Percentiles rank a stretch among this genome's conserved stretches.
These are phyloP conservation scores for Falco peregrinus DNA, from an alignment of 2,797 vertebrate species.

Conservation along the genomic window DNA sequence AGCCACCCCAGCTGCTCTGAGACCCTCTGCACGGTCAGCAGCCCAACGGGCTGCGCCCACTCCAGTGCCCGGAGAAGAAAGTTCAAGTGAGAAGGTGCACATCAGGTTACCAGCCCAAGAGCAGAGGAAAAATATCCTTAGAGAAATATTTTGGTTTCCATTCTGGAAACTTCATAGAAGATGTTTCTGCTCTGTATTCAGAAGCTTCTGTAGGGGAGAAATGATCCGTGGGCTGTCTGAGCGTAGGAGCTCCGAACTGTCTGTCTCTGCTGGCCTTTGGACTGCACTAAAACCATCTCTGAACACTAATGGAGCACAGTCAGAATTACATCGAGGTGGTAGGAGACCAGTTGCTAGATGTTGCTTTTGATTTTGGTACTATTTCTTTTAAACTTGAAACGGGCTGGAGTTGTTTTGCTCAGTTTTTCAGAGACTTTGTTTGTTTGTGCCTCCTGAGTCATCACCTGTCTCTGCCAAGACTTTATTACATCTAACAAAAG, in stretches of 20 bases:
- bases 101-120: constrained; percentile 1
- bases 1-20: neutral
- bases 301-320: neutral
- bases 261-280: neutral
- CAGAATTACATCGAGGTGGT: neutral
- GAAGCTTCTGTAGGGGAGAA: neutral
- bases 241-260: neutral
- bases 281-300: neutral
- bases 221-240: neutral
- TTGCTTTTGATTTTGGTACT: constrained; percentile 24
- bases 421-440: neutral
- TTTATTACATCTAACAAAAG: constrained; percentile 40
- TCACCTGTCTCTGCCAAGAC: constrained; percentile 43
- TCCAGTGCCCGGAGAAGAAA: neutral
- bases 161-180: constrained; percentile 18
- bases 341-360: neutral
- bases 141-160: constrained; percentile 63
- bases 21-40: neutral
- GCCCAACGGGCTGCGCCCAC: accelerated
- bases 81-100: constrained; percentile 24
- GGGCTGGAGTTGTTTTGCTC: neutral
- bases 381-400: neutral
- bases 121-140: constrained; percentile 31
- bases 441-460: constrained; percentile 47
- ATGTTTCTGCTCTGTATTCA: constrained; percentile 40